Conservation (phyloP, 2,797 vertebrate genomes). For the Etheostoma nigrum region DNA sequence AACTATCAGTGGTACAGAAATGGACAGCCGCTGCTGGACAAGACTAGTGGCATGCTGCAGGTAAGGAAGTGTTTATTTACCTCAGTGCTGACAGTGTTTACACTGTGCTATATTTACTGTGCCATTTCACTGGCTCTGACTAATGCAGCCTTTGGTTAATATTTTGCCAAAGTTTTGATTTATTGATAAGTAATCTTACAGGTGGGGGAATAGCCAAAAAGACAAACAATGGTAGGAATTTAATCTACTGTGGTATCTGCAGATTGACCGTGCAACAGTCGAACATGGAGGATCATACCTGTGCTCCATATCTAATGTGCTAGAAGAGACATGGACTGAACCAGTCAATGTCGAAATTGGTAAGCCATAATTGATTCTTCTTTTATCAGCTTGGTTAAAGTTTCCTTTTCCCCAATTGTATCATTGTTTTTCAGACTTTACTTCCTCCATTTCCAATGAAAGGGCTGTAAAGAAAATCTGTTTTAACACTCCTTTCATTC, state of each 20-base stretch:
- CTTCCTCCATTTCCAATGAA: conserved; percentile 19
- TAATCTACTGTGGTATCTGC: conserved; percentile 46
- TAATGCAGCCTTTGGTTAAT: conserved; percentile 33
- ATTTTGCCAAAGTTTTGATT: conserved; percentile 39
- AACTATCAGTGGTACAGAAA: conserved; percentile 91
- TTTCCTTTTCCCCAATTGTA: conserved; percentile 1
- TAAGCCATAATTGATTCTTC: conserved; percentile 57
- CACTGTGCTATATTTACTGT: conserved; percentile 24
- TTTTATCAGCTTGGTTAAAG: conserved; percentile 8
- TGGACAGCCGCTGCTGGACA: conserved; percentile 79
- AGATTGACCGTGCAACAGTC: conserved; percentile 79
- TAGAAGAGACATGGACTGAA: conserved; percentile 87
- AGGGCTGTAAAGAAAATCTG: neutral
- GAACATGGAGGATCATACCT: conserved; percentile 85
- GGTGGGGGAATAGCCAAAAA: neutral
- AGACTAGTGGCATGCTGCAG: conserved; percentile 79
- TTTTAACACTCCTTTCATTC: conserved; percentile 42
- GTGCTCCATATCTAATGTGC: conserved; percentile 87
- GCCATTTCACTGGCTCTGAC: conserved; percentile 6
- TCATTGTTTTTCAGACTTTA: conserved; percentile 3
- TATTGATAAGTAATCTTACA: neutral
- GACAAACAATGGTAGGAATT: neutral
- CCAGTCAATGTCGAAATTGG: conserved; percentile 84
- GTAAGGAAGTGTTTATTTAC: conserved; percentile 71
- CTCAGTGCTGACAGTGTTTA: conserved; percentile 20